Evolutionary conservation across 2,888 invertebrate species (phyloP).

Genomic region (Ichneumon xanthorius): DNA sequence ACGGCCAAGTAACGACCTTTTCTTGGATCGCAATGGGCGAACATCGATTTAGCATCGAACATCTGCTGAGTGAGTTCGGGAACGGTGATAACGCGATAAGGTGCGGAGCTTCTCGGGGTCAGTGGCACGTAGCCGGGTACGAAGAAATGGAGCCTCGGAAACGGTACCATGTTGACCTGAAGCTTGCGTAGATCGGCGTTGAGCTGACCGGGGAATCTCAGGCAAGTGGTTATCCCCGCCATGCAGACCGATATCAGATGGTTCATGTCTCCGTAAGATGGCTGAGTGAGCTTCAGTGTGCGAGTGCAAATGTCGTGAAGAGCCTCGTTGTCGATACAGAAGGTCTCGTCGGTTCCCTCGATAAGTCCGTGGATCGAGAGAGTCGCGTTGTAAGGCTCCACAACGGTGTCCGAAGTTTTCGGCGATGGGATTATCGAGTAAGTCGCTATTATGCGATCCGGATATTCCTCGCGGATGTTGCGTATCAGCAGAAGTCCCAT

Average conservation of each 20-base stretch:
- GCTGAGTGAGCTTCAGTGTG: constrained; percentile 93
- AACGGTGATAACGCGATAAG: constrained; percentile 86
- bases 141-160: constrained; percentile 95
- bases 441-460: constrained; percentile 91
- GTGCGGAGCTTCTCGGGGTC: constrained; percentile 88
- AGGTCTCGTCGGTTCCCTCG: constrained; percentile 95
- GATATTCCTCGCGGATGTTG: constrained; percentile 94
- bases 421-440: constrained; percentile 91
- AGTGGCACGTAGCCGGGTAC: constrained; percentile 93
- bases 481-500: constrained; percentile 92
- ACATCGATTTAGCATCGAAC: constrained; percentile 91
- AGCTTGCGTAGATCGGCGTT: constrained; percentile 96
- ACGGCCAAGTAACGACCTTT: constrained; percentile 89
- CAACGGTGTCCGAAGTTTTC: constrained; percentile 94
- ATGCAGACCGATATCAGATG: constrained; percentile 93
- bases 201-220: constrained; percentile 95
- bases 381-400: constrained; percentile 96
- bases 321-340: constrained; percentile 96
- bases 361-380: constrained; percentile 94
- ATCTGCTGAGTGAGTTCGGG: constrained; percentile 91
- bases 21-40: constrained; percentile 90
- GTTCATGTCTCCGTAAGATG: constrained; percentile 96
- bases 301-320: constrained; percentile 96
- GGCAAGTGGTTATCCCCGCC: constrained; percentile 94
- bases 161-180: constrained; percentile 97